Percentiles rank a stretch among this genome's conserved stretches.
phyloP scores from a whole-genome alignment of 2,113 vertebrate genomes.

The Pleuronectes platessa region DNA sequence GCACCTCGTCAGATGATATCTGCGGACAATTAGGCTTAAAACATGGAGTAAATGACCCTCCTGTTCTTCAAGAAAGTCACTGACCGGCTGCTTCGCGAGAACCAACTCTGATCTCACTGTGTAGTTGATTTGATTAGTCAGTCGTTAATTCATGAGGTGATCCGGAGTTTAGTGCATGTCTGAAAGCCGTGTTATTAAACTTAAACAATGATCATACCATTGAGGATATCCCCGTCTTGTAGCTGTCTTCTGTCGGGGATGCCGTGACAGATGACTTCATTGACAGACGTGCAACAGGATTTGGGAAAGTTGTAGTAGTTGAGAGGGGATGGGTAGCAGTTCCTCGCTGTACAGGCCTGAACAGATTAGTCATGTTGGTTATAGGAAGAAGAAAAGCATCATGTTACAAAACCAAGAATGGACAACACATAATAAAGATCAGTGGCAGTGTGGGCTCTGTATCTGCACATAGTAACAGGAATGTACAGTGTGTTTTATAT shows the following conservation, averaged over 20 bases:
- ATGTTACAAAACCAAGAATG: neutral
- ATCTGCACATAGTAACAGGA: neutral
- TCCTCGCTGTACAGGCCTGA: slow-evolving; percentile 95
- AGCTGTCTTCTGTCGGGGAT: slow-evolving; percentile 94
- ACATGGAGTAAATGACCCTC: too few species aligned
- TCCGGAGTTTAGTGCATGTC: too few species aligned
- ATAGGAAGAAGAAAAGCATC: neutral
- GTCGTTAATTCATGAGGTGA: too few species aligned
- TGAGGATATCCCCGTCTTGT: slow-evolving; percentile 97
- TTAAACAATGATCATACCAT: slow-evolving; percentile 82
- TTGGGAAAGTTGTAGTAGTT: slow-evolving; percentile 99
- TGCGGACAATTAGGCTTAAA: too few species aligned
- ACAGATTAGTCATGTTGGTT: slow-evolving; percentile 11
- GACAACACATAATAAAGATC: neutral
- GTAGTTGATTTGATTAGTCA: too few species aligned
- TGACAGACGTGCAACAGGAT: slow-evolving; percentile 98
- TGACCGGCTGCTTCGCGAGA: too few species aligned
- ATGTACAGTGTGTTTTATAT: neutral
- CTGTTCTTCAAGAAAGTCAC: too few species aligned
- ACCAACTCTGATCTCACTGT: too few species aligned
- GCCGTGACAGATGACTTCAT: slow-evolving; percentile 98
- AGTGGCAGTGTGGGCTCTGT: neutral
- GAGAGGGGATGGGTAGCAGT: slow-evolving; percentile 97
- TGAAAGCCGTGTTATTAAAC: too few species aligned
- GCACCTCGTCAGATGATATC: too few species aligned